Evolutionary conservation across 2,797 vertebrate species (phyloP).

Genomic region (Halcyon smyrnensis): DNA sequence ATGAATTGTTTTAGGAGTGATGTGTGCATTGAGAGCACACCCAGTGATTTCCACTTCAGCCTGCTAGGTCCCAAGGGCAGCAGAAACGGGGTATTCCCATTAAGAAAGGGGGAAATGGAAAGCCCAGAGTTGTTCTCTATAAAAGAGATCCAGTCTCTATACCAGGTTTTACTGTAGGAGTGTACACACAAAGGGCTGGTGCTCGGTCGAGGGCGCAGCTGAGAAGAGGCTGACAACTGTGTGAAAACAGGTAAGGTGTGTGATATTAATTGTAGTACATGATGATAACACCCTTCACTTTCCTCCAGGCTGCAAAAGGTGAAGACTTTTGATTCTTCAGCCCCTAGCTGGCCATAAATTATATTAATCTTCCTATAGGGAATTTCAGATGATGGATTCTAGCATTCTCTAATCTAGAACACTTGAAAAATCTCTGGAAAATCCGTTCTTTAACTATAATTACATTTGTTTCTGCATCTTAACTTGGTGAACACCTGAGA

Average conservation of each 20-base stretch:
- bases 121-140: background rate
- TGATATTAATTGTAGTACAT: background rate
- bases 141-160: background rate
- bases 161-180: background rate
- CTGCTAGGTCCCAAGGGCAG: background rate
- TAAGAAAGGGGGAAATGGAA: background rate
- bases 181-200: background rate
- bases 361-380: background rate
- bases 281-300: background rate
- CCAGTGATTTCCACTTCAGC: background rate
- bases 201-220: background rate
- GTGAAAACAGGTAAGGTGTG: background rate
- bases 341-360: background rate
- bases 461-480: constrained; percentile 5
- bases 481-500: background rate
- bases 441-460: background rate
- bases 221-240: background rate
- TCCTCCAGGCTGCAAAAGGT: background rate
- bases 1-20: background rate
- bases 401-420: background rate
- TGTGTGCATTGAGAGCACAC: background rate
- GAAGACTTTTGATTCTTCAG: background rate
- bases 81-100: background rate
- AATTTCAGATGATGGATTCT: background rate
- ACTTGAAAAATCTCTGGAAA: constrained; percentile 8